Base-by-base conservation (phyloP, 64 coral and sea anemone genomes). In the Actinia tenebrosa region DNA sequence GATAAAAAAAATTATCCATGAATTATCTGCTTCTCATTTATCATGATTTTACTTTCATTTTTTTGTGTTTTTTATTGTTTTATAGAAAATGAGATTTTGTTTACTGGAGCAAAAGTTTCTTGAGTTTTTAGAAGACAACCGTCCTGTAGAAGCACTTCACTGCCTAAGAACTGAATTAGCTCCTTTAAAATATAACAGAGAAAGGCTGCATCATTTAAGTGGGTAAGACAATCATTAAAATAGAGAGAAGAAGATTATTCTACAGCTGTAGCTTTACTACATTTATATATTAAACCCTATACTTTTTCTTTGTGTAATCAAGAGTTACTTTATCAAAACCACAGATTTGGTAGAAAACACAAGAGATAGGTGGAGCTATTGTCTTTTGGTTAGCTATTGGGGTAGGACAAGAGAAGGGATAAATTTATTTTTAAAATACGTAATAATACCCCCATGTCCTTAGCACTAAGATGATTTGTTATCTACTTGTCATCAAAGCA, bases 41-140 rank as follows among this genome's bases (percentile, higher is more conserved):
- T 75, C 13, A 30, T 15, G 23, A 75, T 75, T 75, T 75, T 26
- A 75, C 26, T 75, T 75, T 75, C 69, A 75, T 42, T 1, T 75
- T 75, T 20, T 16, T 26, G 7, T 69, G 17, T 45, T 71, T 84
- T 46, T 62, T 25, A 69, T 61, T 58, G 14, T 46, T 85, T 85
- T 45, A 19, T 69, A 99, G 97, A 99, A 99, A 95, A 94, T 99
- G 93, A 99, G 87, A 77, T 99, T 99, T 95, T 92, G 91, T 53
- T 82, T 99, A 42, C 83, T 99, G 86, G 97, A 99, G 59, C 97
- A 99, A 88, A 99, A 99, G 80, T 99, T 92, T 79, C 80, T 99
- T 55, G 97, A 99, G 84, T 82, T 93, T 80, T 54, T 99, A 22
- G 97, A 99, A 86, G 93, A 94, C 25, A 92, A 94, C 37, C 86